Conservation (phyloP, 2,888 invertebrate genomes). For the Cepaea hortensis region DNA sequence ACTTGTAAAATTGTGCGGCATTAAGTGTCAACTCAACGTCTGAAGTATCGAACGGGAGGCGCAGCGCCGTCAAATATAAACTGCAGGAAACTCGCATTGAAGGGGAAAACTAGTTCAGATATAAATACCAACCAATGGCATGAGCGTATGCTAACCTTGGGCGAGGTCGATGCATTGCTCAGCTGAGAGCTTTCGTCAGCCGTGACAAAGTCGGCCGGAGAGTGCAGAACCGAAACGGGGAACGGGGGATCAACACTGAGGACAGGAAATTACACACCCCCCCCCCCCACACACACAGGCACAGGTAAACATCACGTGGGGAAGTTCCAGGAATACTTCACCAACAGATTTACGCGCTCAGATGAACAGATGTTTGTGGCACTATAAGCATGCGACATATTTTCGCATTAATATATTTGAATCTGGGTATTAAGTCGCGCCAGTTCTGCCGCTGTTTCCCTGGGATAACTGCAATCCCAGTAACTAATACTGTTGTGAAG, state of each 20-base stretch:
- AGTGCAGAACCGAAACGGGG: not conserved
- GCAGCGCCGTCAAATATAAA: constrained; percentile 17
- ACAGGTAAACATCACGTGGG: no score
- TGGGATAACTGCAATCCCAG: no score
- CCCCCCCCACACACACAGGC: no score
- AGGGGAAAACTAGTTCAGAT: constrained; percentile 19
- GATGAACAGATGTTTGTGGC: no score
- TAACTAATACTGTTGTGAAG: no score
- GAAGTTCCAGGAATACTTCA: no score
- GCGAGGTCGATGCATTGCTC: not conserved
- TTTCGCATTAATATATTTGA: no score
- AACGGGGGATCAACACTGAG: not conserved
- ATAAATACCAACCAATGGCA: constrained; percentile 33
- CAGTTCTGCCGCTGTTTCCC: no score
- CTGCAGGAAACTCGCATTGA: not conserved
- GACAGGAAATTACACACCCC: not conserved
- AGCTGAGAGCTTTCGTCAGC: not conserved
- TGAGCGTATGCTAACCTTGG: not conserved
- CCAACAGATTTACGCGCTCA: no score
- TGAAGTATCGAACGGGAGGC: not conserved
- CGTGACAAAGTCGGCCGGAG: not conserved
- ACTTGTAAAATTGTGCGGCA: not conserved
- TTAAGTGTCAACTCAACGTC: not conserved
- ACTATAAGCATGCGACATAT: no score
- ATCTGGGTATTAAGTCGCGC: no score